phyloP scores from a whole-genome alignment of 2,888 invertebrate genomes.

The Crematogaster levior region DNA sequence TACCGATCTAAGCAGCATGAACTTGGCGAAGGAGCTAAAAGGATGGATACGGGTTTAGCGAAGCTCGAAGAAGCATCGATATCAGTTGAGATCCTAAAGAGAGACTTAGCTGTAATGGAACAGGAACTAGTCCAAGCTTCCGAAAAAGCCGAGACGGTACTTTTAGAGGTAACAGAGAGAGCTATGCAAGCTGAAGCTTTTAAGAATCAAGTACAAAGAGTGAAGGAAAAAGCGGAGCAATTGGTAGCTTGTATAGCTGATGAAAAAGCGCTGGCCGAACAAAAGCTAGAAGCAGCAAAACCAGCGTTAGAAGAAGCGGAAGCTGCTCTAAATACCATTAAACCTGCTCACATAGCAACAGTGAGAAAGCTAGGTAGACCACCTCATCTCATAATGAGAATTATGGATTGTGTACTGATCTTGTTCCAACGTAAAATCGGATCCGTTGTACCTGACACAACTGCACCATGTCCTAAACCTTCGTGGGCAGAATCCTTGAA shows the following conservation, averaged over 20 bases:
- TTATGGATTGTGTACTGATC: conserved; percentile 98
- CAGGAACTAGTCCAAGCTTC: conserved; percentile 97
- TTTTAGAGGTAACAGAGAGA: conserved; percentile 96
- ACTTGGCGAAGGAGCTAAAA: conserved; percentile 94
- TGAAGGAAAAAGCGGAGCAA: conserved; percentile 97
- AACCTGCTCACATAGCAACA: conserved; percentile 97
- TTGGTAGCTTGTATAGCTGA: conserved; percentile 94
- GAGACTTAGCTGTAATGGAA: conserved; percentile 97
- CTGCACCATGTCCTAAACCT: conserved; percentile 95
- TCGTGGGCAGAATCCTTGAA: conserved; percentile 99
- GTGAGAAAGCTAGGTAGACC: conserved; percentile 97
- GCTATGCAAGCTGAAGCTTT: conserved; percentile 98
- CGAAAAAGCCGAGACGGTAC: conserved; percentile 94
- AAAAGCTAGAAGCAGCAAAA: conserved; percentile 97
- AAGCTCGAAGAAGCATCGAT: conserved; percentile 98
- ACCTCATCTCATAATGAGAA: conserved; percentile 98
- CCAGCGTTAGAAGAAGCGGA: conserved; percentile 98
- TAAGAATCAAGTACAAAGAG: conserved; percentile 97
- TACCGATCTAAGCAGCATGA: conserved; percentile 96
- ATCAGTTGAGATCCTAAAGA: conserved; percentile 96
- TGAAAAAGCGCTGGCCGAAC: conserved; percentile 96
- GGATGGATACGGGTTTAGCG: conserved; percentile 98
- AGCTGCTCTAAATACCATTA: conserved; percentile 97
- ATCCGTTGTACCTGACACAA: conserved; percentile 92
- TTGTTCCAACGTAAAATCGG: conserved; percentile 95